These are phyloP conservation scores for Catagonus wagneri DNA, from an alignment of 2,113 vertebrate genomes.

Conservation along the genomic window DNA sequence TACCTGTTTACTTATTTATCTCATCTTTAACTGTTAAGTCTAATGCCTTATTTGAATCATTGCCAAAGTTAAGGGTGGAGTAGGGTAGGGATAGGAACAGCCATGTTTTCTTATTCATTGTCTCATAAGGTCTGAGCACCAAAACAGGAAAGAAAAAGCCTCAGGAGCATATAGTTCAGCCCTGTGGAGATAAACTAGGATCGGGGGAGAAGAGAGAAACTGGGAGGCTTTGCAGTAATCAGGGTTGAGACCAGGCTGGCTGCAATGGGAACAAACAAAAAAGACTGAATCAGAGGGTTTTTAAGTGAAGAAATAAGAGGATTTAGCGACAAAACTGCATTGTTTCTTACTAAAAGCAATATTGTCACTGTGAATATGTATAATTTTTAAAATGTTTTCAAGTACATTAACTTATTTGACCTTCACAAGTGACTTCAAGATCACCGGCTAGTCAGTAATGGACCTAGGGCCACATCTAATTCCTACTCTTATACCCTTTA, in stretches of 20 bases:
- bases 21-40: neutral
- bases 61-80: neutral
- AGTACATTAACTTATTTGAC: neutral
- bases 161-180: neutral
- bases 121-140: neutral
- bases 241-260: neutral
- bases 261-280: neutral
- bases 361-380: neutral
- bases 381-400: conserved; percentile 26
- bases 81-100: neutral
- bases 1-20: neutral
- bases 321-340: neutral
- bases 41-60: neutral
- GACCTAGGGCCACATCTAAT: neutral
- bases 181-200: neutral
- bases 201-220: neutral
- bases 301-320: neutral
- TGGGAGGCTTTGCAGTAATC: neutral
- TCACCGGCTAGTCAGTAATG: neutral
- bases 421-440: conserved; percentile 24
- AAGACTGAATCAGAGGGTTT: neutral
- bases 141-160: neutral
- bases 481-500: neutral
- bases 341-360: neutral
- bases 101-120: neutral